Conservation (phyloP, 2,797 vertebrate species). For the Sebastes diaconus region DNA sequence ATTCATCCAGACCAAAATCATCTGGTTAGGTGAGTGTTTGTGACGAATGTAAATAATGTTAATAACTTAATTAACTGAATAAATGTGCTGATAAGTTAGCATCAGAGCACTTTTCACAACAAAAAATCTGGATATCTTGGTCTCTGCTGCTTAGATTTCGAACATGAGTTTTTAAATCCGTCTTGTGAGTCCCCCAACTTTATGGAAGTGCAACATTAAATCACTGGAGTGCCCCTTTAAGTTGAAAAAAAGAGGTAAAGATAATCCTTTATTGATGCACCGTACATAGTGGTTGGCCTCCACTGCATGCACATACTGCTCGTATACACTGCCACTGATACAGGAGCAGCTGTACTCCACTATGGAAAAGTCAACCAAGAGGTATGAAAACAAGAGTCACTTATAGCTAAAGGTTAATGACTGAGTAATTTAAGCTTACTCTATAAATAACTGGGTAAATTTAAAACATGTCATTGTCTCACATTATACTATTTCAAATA, state of each 20-base stretch:
- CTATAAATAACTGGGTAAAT: conserved; percentile 13
- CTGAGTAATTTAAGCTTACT: neutral
- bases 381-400: conserved; percentile 22
- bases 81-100: no score
- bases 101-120: no score
- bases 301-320: neutral
- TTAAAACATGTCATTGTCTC: neutral
- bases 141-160: neutral
- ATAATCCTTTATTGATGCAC: neutral
- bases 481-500: neutral
- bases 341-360: neutral
- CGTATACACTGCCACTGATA: conserved; percentile 10
- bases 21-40: neutral
- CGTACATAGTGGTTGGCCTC: neutral
- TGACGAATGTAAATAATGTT: neutral
- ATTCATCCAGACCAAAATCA: neutral
- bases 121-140: neutral
- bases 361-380: neutral
- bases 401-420: conserved; percentile 22
- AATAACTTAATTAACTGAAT: neutral
- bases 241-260: neutral
- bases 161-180: neutral
- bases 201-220: neutral
- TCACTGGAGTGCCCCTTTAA: neutral
- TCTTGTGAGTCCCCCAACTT: neutral